Evolutionary conservation across 2,797 vertebrate genomes (phyloP), one percentile per base, ranked within the genome.

Genomic region (Lutjanus campechanus): DNA sequence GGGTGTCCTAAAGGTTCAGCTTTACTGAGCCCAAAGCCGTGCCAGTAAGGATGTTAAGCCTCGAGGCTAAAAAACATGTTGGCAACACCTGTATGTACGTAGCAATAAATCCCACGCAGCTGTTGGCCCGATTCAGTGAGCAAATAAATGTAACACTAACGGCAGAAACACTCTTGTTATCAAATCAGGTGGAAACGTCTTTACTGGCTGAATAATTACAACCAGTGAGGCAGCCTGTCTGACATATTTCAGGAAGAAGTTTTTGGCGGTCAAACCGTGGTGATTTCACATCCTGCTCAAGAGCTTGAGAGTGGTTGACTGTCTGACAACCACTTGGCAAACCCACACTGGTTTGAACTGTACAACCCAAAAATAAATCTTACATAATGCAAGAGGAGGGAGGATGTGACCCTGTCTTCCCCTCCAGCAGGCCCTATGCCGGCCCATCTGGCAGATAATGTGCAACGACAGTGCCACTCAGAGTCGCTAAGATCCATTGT

Each of bases 321-420:
- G 88, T 85, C 85, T 86, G 88, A 90, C 86, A 81, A 62, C 83
- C 84, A 89, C 82, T 90, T 85, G 84, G 84, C 69, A 88, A 89
- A 85, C 77, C 82, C 81, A 88, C 74, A 78, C 81, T 81, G 73
- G 80, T 89, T 81, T 90, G 67, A 93, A 92, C 87, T 89, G 89
- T 93, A 90, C 83, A 55, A 81, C 87, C 89, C 86, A 89, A 94
- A 92, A 94, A 93, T 95, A 93, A 91, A 86, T 70, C 77, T 93
- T 93, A 93, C 83, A 83, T 94, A 92, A 94, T 85, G 68, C 69
- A 61, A 81, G 76, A 84, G 83, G 79, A 89, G 77, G 81, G 86
- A 89, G 85, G 77, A 85, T 86, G 86, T 90, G 92, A 93, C 92
- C 87, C 82, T 60, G 73, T 89, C 84, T 80, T 84, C 61, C 91